A percentile compares a stretch with the other conserved stretches of the same genome.
phyloP scores from a whole-genome alignment of 2,113 vertebrate genomes.

The Serinus canaria region DNA sequence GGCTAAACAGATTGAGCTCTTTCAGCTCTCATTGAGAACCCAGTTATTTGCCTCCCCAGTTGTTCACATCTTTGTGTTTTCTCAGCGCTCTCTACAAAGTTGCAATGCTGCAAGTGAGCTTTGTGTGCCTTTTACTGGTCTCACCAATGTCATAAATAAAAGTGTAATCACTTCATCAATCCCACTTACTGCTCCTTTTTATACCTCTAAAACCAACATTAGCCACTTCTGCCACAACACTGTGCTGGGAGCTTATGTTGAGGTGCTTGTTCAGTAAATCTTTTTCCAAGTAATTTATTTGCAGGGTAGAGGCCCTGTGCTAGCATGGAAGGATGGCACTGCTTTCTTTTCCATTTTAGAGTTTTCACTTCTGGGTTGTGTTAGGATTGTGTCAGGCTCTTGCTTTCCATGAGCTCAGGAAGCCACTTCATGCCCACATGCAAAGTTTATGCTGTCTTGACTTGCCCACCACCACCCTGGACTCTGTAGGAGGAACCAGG shows the following conservation, averaged over 20 bases:
- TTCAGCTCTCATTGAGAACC: not conserved
- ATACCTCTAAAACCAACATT: constrained; percentile 16
- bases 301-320: not conserved
- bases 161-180: constrained; percentile 37
- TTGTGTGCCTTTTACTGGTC: not conserved
- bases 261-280: constrained; percentile 16
- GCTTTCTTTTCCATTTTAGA: not conserved
- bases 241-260: not conserved
- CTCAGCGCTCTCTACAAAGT: not conserved
- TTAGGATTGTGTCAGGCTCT: not conserved
- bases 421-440: not conserved
- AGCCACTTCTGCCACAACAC: constrained; percentile 21
- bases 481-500: not conserved
- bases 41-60: fast-evolving
- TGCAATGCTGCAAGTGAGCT: not conserved
- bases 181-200: constrained; percentile 16
- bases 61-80: not conserved
- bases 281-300: not conserved
- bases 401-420: not conserved
- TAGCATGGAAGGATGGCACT: not conserved
- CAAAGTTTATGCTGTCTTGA: not conserved
- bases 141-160: constrained; percentile 32
- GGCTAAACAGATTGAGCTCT: constrained; percentile 21
- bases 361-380: not conserved
- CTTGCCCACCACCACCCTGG: not conserved